These are phyloP conservation scores for Augochlorella aurata DNA, from an alignment of 2,888 invertebrate genomes.

Conservation along the genomic window DNA sequence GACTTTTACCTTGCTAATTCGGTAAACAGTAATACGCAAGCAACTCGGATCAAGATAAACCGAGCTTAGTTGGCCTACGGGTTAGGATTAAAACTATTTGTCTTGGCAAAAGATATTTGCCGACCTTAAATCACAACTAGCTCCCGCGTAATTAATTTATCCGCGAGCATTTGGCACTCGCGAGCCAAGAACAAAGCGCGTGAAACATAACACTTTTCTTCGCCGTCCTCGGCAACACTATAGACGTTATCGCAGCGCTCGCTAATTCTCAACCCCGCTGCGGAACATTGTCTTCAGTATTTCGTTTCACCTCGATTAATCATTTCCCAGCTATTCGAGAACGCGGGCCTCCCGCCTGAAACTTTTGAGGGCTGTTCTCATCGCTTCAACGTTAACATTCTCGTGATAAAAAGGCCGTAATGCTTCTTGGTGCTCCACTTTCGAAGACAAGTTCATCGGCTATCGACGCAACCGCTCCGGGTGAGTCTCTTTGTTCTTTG, in stretches of 20 bases:
- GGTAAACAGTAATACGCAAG: too few species aligned
- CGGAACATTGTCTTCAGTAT: constrained; percentile 1
- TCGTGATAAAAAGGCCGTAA: not conserved
- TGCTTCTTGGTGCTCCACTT: not conserved
- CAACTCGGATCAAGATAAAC: too few species aligned
- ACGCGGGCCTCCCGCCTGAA: not conserved
- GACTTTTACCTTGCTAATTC: too few species aligned
- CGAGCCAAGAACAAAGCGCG: too few species aligned
- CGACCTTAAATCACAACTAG: too few species aligned
- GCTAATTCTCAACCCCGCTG: not conserved
- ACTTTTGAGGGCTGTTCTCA: not conserved
- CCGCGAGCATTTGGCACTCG: too few species aligned
- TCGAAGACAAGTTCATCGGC: not conserved
- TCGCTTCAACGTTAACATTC: not conserved
- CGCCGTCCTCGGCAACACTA: not conserved
- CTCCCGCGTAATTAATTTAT: too few species aligned
- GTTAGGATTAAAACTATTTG: too few species aligned
- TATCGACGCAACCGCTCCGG: not conserved
- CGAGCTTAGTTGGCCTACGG: too few species aligned
- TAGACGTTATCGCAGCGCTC: not conserved
- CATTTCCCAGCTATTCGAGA: not conserved
- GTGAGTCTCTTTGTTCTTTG: not conserved
- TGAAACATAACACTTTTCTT: not conserved
- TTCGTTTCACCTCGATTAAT: constrained; percentile 11
- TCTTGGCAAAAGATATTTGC: too few species aligned